Base-by-base conservation (phyloP, 2,888 invertebrate species). In the Gortyna flavago region DNA sequence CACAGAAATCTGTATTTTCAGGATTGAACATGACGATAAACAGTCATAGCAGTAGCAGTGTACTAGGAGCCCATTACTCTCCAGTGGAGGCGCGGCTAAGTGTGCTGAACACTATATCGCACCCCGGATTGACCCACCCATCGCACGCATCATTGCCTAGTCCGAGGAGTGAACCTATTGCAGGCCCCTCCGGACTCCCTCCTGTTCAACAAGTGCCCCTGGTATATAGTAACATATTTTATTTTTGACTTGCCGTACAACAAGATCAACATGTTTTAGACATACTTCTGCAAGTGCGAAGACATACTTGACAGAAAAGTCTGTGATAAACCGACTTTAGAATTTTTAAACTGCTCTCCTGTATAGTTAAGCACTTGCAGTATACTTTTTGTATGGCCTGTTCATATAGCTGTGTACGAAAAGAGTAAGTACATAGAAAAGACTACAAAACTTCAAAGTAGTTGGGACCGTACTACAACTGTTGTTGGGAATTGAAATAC, bases 151-250 rank as follows among this genome's bases (percentile, higher is more conserved):
- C 95, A 11, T 93, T 97, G 92, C 96, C 98, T 79, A 98, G 98
- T 90, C 98, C 98, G 69, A 97, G 97, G 90, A 97, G 97, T 91
- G 98, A 98, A 92, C 97, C 98, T 57, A 97, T 98, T 71, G 98
- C 98, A 83, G 98, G 98, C 83, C 98, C 98, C n/a, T 98, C 98
- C 68, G 98, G 98, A 85, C 96, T 98, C 92, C 98, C 98, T 79
- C 99, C 98, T 79, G 98, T 98, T 90, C 98, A 99, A 96, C 98
- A 98, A 97, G 98, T 98, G 95, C 98, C 98, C 93, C 97, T 99
- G 97, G 98, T 99, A 95, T 97, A 89, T 79, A 65, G 13, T 41
- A 5, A 16, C 11, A 0, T 18, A 64, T 70, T 67, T 72, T 51
- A 48, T 74, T 72, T 66, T 25, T 54, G 11, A 54, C 54, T 9